Evolutionary conservation across 2,113 vertebrate genomes (phyloP), one percentile per base, ranked within the genome.

Genomic region (Himantopus leucocephalus): DNA sequence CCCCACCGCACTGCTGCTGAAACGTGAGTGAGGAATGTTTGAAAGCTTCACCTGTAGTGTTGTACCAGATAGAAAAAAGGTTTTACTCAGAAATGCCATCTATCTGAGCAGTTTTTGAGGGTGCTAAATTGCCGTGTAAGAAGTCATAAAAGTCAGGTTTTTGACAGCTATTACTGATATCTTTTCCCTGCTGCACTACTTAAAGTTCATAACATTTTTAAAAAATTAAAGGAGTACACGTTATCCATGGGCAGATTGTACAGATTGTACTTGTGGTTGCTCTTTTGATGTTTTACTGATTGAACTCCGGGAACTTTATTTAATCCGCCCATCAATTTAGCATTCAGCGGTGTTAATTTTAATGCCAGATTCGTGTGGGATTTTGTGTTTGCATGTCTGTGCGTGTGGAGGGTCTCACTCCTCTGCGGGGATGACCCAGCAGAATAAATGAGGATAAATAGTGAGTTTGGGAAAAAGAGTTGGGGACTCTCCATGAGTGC

Each of bases 191-290:
- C 88, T 91, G 90, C 14, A 12, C 52, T 53, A 27, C 62, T 79
- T 55, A 85, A 91, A 96, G 87, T 93, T 96, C 90, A 59, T 85
- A 88, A 85, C 78, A 53, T 93, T 86, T 56, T 41, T 32, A 6
- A 56, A 91, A 91, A 95, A 92, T 95, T 94, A 85, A 93, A 90
- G 79, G 79, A 5, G 8, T 48, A 1, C 14, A 0, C 32, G 30
- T 20, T 68, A 8, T 43, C 63, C 8, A 1, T 21, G 45, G 74
- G 59, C 71, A 92, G 74, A 9, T 52, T 37, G 90, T 26, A 41
- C 53, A 50, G 53, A 43, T 27, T 37, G 43, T 39, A 4, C 70
- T 87, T 48, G 13, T 2, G 6, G 50, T 78, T 91, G 84, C 60
- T 88, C 81, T 89, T 89, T 52, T 72, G 74, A 30, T 87, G 64